phyloP scores from a whole-genome alignment of 2,113 vertebrate genomes.

The Ciconia maguari region DNA sequence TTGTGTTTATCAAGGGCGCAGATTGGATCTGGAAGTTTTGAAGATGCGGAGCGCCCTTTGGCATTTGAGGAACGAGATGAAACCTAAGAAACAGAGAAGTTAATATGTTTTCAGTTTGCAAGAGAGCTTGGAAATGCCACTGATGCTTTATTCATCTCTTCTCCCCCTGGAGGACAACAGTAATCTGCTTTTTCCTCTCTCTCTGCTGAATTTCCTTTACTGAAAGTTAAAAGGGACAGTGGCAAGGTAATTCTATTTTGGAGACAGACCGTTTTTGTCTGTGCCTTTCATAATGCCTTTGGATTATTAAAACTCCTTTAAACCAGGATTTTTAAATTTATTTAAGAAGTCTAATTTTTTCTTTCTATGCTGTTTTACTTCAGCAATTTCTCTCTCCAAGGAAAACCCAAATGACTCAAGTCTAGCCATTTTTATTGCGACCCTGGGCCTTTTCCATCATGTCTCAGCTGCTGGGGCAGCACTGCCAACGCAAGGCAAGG shows the following conservation, averaged over 20 bases:
- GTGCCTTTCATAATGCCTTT: not conserved
- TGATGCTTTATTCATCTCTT: constrained; percentile 26
- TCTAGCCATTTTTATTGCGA: not conserved
- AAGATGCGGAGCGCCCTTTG: not conserved
- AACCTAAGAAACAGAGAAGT: not conserved
- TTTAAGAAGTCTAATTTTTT: not conserved
- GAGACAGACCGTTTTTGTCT: not conserved
- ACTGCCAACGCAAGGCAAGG: not conserved
- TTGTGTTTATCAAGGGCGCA: not conserved
- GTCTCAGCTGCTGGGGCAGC: not conserved
- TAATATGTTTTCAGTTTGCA: constrained; percentile 6
- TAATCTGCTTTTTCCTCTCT: constrained; percentile 7
- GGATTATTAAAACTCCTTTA: not conserved
- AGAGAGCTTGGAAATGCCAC: constrained; percentile 21
- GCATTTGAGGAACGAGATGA: constrained; percentile 10
- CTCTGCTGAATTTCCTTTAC: not conserved
- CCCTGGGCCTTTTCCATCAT: not conserved
- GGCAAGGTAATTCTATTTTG: not conserved
- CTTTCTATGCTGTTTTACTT: not conserved
- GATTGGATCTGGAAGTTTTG: not conserved
- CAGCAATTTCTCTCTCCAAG: not conserved
- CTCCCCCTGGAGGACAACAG: not conserved
- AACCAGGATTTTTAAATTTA: not conserved
- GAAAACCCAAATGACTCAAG: not conserved
- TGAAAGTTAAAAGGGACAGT: not conserved